phyloP scores from a whole-genome alignment of 2,888 invertebrate species.

The Gasteruption jaculator region DNA sequence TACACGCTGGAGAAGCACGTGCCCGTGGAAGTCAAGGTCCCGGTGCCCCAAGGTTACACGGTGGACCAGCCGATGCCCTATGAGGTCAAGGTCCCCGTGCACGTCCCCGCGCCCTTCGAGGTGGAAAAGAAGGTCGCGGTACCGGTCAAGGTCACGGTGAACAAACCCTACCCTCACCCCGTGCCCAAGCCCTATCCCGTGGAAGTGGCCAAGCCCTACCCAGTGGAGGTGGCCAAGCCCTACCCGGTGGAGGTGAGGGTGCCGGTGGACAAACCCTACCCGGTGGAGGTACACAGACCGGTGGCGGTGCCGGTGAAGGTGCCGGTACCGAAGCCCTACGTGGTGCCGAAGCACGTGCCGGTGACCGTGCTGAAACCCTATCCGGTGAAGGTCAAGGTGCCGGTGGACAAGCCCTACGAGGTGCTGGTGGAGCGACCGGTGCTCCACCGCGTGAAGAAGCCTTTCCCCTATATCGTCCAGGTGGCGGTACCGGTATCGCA shows the following conservation, averaged over 20 bases:
- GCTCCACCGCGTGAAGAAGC: slow-evolving; percentile 60
- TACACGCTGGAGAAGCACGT: slow-evolving; percentile 43
- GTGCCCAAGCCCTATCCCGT: slow-evolving; percentile 62
- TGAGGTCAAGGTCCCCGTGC: slow-evolving; percentile 66
- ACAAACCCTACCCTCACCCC: slow-evolving; percentile 42
- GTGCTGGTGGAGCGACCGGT: slow-evolving; percentile 52
- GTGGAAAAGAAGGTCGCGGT: slow-evolving; percentile 69
- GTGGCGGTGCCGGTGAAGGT: slow-evolving; percentile 68
- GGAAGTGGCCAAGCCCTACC: slow-evolving; percentile 69
- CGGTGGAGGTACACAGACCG: slow-evolving; percentile 67
- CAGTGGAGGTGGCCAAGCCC: slow-evolving; percentile 37
- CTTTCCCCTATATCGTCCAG: slow-evolving; percentile 58
- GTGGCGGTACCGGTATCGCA: slow-evolving; percentile 42
- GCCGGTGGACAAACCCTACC: slow-evolving; percentile 54
- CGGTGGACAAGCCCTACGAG: slow-evolving; percentile 66
- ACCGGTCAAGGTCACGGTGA: slow-evolving; percentile 65
- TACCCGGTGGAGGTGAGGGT: slow-evolving; percentile 57
- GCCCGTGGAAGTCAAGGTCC: slow-evolving; percentile 35
- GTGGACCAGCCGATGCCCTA: slow-evolving; percentile 55
- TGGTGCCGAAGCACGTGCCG: slow-evolving; percentile 63
- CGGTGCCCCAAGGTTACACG: slow-evolving; percentile 38
- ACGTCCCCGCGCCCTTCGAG: slow-evolving; percentile 67
- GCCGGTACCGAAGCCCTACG: slow-evolving; percentile 60
- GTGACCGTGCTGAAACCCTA: slow-evolving; percentile 55
- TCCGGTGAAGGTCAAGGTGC: slow-evolving; percentile 66